These are phyloP conservation scores for Otocyon megalotis DNA, from an alignment of 2,113 vertebrate genomes.

Conservation along the genomic window DNA sequence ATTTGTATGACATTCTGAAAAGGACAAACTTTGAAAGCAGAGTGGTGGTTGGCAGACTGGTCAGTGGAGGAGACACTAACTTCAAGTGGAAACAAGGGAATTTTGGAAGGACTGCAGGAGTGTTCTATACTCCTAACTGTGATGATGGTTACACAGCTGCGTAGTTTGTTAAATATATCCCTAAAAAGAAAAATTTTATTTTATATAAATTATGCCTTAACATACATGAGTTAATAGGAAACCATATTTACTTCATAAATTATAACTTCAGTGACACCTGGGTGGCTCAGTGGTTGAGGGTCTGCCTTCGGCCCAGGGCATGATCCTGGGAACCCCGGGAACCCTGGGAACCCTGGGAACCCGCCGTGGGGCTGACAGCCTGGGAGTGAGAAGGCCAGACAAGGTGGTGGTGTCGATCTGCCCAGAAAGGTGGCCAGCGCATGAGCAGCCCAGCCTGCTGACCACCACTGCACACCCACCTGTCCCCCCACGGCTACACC, in stretches of 20 bases:
- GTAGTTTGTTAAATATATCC: background rate
- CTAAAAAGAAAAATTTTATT: background rate
- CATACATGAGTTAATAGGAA: background rate
- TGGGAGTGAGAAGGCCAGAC: too few relatives aligned
- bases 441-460: conserved; percentile 79
- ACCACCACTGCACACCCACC: conserved; percentile 43
- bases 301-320: too few relatives aligned
- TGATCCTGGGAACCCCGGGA: too few relatives aligned
- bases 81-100: background rate
- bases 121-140: background rate
- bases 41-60: background rate
- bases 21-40: background rate
- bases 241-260: background rate
- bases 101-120: background rate
- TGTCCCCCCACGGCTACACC: conserved; percentile 78
- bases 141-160: background rate
- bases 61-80: background rate
- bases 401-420: too few relatives aligned
- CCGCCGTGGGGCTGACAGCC: too few relatives aligned
- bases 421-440: too few relatives aligned
- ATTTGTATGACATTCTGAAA: background rate
- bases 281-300: too few relatives aligned
- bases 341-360: too few relatives aligned
- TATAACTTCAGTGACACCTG: background rate
- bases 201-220: background rate